Base-by-base conservation (phyloP, 2,113 vertebrate genomes). In the Verasper variegatus region DNA sequence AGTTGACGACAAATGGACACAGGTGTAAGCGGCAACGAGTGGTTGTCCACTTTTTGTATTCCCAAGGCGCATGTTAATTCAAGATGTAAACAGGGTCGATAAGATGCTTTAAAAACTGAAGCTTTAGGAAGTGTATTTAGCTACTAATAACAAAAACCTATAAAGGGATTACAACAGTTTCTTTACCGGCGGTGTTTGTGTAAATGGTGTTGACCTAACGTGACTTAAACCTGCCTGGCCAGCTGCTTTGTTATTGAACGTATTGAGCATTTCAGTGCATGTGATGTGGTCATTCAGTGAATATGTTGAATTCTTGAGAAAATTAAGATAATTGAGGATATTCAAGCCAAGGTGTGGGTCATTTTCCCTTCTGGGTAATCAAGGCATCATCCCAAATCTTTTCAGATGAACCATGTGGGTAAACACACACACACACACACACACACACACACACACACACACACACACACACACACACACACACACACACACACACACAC, bases 181-280 rank as follows among this genome's bases (percentile, higher is more conserved):
- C 20, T 54, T 54, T 54, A 54, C 21, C 7, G 67, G 74, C 56
- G 15, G 61, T 15, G 52, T 83, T 65, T 52, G 51, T 3, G 20
- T 63, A 56, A 80, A 74, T 42, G 23, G 5, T 18, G 69, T 62
- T 69, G 82, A 81, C 12, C 52, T 68, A 12, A 55, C 15, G 24
- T 68, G 84, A 75, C 72, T 64, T 20, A 24, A 21, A 56, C 31
- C 49, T 59, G 74, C 58, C 42, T 51, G 13, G 54, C 40, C 65
- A 69, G 57, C 35, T 81, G 55, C 85, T 81, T 47, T 55, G 42
- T 54, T 64, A 78, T 78, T 66, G 73, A 85, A 64, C 12, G 12
- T 27, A 70, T 27, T 65, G 80, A 78, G 35, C 68, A 52, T 14
- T 47, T 63, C 47, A 60, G 55, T 56, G 55, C 51, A 66, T 72